A percentile compares a stretch with the other conserved stretches of the same genome.
phyloP scores from a whole-genome alignment of 2,113 vertebrate genomes.

The Callipepla squamata region DNA sequence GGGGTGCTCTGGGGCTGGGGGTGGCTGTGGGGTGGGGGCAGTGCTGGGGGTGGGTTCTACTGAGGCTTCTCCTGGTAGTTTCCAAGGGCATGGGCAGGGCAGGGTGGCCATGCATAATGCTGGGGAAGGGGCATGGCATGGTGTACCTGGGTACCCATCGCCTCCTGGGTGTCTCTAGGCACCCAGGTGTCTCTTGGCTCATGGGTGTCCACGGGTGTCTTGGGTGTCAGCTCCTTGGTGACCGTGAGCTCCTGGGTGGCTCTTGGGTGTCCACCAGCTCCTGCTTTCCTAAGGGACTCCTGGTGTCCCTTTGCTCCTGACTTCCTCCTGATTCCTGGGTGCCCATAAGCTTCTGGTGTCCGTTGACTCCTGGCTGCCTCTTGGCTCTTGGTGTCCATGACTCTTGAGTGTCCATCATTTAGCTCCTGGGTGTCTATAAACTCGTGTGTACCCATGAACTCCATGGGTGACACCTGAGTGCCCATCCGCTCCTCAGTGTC shows the following conservation, averaged over 20 bases:
- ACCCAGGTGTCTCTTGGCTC: neutral
- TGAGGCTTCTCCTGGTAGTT: neutral
- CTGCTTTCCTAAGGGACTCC: neutral
- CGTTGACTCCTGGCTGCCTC: neutral
- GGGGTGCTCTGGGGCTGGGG: neutral
- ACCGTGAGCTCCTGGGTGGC: neutral
- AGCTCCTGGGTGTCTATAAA: neutral
- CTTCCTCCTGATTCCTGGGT: neutral
- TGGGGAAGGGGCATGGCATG: accelerated
- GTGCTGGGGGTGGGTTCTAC: neutral
- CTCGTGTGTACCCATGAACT: neutral
- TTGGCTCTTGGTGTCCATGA: neutral
- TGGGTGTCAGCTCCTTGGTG: neutral
- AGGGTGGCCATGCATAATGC: too few relatives aligned
- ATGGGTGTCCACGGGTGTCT: neutral
- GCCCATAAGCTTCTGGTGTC: neutral
- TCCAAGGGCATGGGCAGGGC: neutral
- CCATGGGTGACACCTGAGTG: neutral
- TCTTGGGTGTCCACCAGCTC: neutral
- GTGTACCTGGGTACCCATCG: neutral
- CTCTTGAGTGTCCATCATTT: too few relatives aligned
- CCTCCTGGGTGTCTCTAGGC: neutral
- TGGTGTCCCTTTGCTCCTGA: neutral
- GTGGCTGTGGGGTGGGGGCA: neutral
- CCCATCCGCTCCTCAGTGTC: neutral